Conservation (phyloP, 2,797 vertebrate genomes). For the Nothura maculosa region DNA sequence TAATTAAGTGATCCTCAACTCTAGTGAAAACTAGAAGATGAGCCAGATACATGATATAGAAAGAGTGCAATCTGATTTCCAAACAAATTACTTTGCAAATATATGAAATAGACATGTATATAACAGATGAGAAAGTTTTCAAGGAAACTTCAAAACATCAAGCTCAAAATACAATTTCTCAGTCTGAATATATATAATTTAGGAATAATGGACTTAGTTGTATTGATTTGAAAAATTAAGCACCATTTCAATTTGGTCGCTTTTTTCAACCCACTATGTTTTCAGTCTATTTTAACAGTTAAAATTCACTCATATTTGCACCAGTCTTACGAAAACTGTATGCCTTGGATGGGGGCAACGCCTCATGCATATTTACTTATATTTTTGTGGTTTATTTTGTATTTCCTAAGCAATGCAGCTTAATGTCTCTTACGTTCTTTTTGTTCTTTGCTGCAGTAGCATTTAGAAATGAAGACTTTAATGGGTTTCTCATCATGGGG, state of each 20-base stretch:
- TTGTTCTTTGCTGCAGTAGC: neutral
- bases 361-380: neutral
- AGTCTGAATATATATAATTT: neutral
- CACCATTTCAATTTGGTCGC: neutral
- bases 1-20: neutral
- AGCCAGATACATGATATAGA: neutral
- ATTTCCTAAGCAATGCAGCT: neutral
- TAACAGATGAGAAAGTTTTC: neutral
- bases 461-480: neutral
- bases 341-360: neutral
- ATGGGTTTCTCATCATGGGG: neutral
- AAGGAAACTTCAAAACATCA: neutral
- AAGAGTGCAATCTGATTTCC: neutral
- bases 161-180: neutral
- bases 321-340: neutral
- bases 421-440: neutral
- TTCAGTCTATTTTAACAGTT: neutral
- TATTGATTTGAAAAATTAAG: neutral
- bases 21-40: neutral
- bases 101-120: fast-evolving
- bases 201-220: neutral
- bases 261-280: neutral
- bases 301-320: neutral
- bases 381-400: neutral
- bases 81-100: neutral